A percentile compares a stretch with the other conserved stretches of the same genome.
Evolutionary conservation across 2,113 vertebrate species (phyloP).

Genomic region (Antechinus stuartii): DNA sequence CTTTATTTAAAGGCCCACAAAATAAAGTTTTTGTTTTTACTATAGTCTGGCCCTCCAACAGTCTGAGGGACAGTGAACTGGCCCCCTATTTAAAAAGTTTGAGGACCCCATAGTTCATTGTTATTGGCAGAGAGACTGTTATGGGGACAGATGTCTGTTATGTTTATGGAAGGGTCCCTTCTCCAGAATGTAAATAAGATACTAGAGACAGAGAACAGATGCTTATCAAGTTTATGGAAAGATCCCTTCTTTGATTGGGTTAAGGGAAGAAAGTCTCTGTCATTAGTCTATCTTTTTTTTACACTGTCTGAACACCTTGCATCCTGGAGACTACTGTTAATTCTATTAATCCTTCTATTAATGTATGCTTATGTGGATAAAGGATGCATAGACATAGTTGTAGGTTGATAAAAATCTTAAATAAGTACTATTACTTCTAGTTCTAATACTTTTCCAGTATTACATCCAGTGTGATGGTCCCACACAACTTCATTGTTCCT

Average conservation of each 20-base stretch:
- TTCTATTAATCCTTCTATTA: not conserved
- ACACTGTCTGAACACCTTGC: not conserved
- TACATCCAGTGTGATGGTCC: not conserved
- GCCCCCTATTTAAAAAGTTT: no score
- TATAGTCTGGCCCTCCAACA: no score
- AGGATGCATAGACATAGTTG: not conserved
- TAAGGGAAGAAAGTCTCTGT: not conserved
- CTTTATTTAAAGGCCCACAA: no score
- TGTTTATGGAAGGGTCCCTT: not conserved
- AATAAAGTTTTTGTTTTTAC: no score
- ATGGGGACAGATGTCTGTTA: not conserved
- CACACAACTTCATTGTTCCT: not conserved
- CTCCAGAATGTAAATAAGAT: not conserved
- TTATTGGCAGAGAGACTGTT: not conserved
- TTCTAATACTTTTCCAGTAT: no score
- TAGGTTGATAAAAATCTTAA: not conserved
- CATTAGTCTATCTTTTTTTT: not conserved
- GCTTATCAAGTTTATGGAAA: not conserved
- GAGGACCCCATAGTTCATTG: not conserved
- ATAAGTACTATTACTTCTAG: not conserved
- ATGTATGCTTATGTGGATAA: not conserved
- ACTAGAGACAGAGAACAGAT: not conserved
- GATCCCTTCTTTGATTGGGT: not conserved
- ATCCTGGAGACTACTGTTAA: not conserved
- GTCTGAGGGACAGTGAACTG: no score